Evolutionary conservation across 2,888 invertebrate species (phyloP).

Genomic region (Cephus nigrinus): DNA sequence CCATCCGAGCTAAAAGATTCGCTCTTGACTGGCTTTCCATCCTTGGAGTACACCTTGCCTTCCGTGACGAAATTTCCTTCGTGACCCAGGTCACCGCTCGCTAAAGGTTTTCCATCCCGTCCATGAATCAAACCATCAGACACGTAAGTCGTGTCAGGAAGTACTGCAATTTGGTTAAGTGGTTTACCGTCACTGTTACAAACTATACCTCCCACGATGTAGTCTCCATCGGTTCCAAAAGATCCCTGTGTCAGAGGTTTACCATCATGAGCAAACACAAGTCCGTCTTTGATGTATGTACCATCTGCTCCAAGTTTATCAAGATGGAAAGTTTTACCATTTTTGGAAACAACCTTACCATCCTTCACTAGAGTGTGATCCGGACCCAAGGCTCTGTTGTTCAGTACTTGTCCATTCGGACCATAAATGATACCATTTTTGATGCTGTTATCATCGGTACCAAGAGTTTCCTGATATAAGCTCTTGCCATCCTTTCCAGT

Average conservation of each 20-base stretch:
- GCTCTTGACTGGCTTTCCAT: slow-evolving; percentile 57
- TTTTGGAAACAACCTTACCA: slow-evolving; percentile 54
- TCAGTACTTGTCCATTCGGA: slow-evolving; percentile 42
- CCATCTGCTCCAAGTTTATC: slow-evolving; percentile 52
- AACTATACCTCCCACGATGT: slow-evolving; percentile 59
- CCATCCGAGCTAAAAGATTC: slow-evolving; percentile 60
- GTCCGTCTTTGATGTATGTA: slow-evolving; percentile 56
- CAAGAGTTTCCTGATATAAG: slow-evolving; percentile 45
- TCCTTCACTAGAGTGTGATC: slow-evolving; percentile 53
- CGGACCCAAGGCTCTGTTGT: slow-evolving; percentile 48
- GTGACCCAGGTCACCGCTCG: slow-evolving; percentile 52
- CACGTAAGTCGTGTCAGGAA: slow-evolving; percentile 57
- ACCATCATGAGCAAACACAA: slow-evolving; percentile 50
- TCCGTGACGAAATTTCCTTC: slow-evolving; percentile 55
- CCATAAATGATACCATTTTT: slow-evolving; percentile 53
- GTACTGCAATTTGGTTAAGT: slow-evolving; percentile 47
- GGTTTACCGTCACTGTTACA: slow-evolving; percentile 57
- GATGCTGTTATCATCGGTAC: slow-evolving; percentile 46
- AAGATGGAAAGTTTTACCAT: slow-evolving; percentile 54
- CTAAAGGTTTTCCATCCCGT: slow-evolving; percentile 51
- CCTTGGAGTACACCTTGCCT: slow-evolving; percentile 56
- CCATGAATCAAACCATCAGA: slow-evolving; percentile 56
- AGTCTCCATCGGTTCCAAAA: slow-evolving; percentile 53
- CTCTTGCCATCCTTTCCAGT: slow-evolving; percentile 55
- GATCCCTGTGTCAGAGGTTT: slow-evolving; percentile 58